Conservation (phyloP, 2,797 vertebrate genomes). For the Crypturellus tataupa region DNA sequence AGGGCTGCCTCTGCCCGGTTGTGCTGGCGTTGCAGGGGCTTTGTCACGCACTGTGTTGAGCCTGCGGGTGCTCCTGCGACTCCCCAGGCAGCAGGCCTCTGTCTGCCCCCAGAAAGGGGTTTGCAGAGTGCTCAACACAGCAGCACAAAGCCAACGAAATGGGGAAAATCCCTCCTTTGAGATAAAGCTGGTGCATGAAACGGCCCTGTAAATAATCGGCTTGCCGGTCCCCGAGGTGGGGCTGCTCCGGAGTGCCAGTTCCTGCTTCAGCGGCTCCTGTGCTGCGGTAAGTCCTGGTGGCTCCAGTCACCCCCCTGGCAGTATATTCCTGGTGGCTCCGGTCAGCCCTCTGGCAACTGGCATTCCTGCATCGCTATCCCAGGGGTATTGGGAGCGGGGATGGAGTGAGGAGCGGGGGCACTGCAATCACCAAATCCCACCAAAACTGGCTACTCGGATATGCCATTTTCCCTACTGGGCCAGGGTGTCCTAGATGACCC, state of each 20-base stretch:
- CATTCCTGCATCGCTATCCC: background rate
- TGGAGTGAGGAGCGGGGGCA: background rate
- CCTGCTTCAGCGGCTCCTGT: background rate
- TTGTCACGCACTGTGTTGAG: too few relatives aligned
- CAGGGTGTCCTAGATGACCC: background rate
- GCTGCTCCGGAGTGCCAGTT: background rate
- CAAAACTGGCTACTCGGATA: too few relatives aligned
- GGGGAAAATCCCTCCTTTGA: background rate
- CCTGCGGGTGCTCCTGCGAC: too few relatives aligned
- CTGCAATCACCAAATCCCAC: too few relatives aligned
- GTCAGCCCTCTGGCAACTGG: background rate
- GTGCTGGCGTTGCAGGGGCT: background rate
- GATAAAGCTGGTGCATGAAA: background rate
- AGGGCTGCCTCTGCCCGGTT: background rate
- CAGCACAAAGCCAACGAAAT: too few relatives aligned
- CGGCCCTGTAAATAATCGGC: too few relatives aligned
- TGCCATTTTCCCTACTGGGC: too few relatives aligned
- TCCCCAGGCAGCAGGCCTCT: too few relatives aligned
- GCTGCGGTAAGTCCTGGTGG: background rate
- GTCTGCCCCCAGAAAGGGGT: too few relatives aligned
- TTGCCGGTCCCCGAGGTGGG: too few relatives aligned
- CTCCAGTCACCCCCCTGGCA: background rate
- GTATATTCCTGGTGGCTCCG: background rate
- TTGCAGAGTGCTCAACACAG: too few relatives aligned
- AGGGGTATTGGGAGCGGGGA: too few relatives aligned